These are phyloP conservation scores for Zosterops hypoxanthus DNA, from an alignment of 2,113 vertebrate genomes.

Conservation along the genomic window DNA sequence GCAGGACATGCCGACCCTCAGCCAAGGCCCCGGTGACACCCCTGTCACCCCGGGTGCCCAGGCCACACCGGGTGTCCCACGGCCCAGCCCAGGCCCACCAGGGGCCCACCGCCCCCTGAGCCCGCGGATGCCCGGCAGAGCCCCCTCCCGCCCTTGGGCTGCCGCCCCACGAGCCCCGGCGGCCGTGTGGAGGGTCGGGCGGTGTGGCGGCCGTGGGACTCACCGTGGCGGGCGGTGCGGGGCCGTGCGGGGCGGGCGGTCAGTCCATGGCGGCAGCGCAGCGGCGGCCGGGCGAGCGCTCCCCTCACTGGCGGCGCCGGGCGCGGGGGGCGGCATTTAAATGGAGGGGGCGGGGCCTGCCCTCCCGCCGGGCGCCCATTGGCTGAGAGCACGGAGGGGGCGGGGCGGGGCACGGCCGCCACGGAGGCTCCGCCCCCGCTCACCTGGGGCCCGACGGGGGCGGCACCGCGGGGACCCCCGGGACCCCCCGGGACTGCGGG, in stretches of 20 bases:
- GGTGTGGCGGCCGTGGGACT: not conserved
- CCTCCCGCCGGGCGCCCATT: not conserved
- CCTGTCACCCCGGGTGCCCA: not conserved
- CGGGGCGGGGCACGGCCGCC: not conserved
- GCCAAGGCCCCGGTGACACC: not conserved
- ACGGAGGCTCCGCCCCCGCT: not conserved
- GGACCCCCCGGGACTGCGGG: no score
- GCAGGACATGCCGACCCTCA: not conserved
- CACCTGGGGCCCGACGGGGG: conserved; percentile 10
- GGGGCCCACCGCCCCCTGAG: not conserved
- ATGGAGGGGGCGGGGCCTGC: not conserved
- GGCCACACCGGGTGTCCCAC: not conserved
- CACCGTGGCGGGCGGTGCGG: not conserved
- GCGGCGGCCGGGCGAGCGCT: accelerated
- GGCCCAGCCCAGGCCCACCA: not conserved
- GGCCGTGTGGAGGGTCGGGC: not conserved
- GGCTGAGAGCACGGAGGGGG: not conserved
- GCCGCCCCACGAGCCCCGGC: not conserved
- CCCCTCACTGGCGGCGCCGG: not conserved
- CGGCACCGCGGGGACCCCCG: not conserved
- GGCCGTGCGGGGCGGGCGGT: not conserved
- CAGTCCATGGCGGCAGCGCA: not conserved
- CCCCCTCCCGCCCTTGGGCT: not conserved
- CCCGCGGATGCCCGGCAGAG: not conserved
- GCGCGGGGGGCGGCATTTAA: conserved; percentile 23